Evolutionary conservation across 2,113 vertebrate species (phyloP).

Genomic region (Ictalurus punctatus): DNA sequence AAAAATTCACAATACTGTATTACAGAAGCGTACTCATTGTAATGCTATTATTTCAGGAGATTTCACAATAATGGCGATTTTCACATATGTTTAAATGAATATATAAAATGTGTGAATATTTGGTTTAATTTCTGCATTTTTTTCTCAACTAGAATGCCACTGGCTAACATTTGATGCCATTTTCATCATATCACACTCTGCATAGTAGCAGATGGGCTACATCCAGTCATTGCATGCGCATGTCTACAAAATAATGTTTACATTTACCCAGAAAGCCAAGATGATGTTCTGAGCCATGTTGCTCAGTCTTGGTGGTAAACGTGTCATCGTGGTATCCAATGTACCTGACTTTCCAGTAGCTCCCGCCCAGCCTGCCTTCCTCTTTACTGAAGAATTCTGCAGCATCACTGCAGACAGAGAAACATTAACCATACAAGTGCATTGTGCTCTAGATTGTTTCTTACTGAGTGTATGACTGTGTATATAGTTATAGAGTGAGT

Average conservation of each 20-base stretch:
- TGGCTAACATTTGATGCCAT: too few relatives aligned
- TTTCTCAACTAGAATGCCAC: too few relatives aligned
- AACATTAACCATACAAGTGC: neutral
- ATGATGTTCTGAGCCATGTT: constrained; percentile 67
- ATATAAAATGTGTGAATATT: too few relatives aligned
- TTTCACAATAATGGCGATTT: too few relatives aligned
- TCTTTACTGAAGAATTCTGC: constrained; percentile 77
- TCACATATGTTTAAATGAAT: too few relatives aligned
- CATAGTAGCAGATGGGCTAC: too few relatives aligned
- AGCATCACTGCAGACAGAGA: constrained; percentile 57
- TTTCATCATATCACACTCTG: too few relatives aligned
- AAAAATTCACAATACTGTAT: neutral
- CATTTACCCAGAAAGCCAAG: constrained; percentile 87
- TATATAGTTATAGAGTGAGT: neutral
- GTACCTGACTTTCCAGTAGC: constrained; percentile 84
- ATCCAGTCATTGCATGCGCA: too few relatives aligned
- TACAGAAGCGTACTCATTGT: too few relatives aligned
- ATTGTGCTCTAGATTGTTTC: neutral
- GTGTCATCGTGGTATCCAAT: constrained; percentile 79
- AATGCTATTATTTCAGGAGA: too few relatives aligned
- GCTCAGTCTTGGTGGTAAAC: constrained; percentile 71
- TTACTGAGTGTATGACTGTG: neutral
- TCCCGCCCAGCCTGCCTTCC: constrained; percentile 81
- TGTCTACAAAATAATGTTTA: neutral
- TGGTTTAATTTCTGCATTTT: too few relatives aligned